Evolutionary conservation across 2,113 vertebrate species (phyloP).

Genomic region (Diglossa brunneiventris): DNA sequence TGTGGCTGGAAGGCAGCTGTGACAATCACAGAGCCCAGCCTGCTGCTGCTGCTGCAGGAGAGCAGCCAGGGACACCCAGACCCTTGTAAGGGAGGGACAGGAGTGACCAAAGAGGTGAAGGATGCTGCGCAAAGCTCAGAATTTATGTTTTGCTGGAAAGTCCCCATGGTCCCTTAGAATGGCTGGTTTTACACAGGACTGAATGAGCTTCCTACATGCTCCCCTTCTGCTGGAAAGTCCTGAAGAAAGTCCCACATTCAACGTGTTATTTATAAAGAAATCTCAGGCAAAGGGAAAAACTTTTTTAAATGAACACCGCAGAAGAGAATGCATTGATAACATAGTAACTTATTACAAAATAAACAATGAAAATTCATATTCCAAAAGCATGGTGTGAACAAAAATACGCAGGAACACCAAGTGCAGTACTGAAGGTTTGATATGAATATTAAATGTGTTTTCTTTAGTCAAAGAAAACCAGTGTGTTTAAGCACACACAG

Average conservation of each 20-base stretch:
- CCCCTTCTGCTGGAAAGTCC: neutral
- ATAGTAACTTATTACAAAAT: neutral
- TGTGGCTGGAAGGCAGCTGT: neutral
- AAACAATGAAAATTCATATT: conserved; percentile 12
- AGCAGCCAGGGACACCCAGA: neutral
- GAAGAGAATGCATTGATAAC: neutral
- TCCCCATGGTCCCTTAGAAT: neutral
- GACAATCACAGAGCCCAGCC: neutral
- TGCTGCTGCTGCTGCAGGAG: neutral
- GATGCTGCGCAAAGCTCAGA: accelerated
- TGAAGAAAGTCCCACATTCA: neutral
- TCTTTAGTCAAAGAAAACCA: neutral
- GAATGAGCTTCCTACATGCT: neutral
- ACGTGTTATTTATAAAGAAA: neutral
- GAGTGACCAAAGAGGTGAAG: neutral
- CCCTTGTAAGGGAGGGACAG: neutral
- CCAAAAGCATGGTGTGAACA: neutral
- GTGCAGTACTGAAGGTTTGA: neutral
- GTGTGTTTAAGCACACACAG: neutral
- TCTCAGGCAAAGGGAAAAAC: neutral
- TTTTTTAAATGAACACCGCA: neutral
- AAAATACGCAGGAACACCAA: conserved; percentile 25
- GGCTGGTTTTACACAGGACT: neutral
- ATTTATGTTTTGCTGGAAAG: neutral
- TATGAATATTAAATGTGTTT: neutral